Evolutionary conservation across 2,113 vertebrate genomes (phyloP), one percentile per base, ranked within the genome.

Genomic region (Epinephelus cyanopodus): DNA sequence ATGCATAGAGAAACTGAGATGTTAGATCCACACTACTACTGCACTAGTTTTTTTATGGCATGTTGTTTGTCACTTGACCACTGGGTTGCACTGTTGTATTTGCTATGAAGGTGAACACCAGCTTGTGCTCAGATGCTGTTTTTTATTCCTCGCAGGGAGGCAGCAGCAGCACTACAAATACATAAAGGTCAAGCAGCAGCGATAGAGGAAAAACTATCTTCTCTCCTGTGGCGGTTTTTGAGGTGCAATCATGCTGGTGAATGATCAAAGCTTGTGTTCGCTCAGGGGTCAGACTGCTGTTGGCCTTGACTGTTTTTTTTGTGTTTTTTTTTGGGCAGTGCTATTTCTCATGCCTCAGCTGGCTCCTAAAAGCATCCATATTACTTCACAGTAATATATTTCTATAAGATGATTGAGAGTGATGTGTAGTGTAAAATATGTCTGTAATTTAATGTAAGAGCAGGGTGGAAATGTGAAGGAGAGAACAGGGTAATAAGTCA

Each of bases 81-180:
- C 90, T 89, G 69, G 92, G 86, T 12, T 18, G 82, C 92, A 84
- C 88, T 93, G 91, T 94, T 94, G 93, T 57, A 82, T 56, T 86
- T 74, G 2, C 54, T 62, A 74, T 80, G 57, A 12, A 0, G 11
- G 19, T 13, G 21, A 39, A 25, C 64, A 14, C 2, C 27, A 63
- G 64, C 67, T 64, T 47, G 64, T 13, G 63, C 1, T 33, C 52
- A 58, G 62, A 69, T 42, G 45, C 56, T 79, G 2, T 84, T 78
- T 82, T 78, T 79, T 21, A 85, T 92, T 84, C 65, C 71, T 88
- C 53, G 14, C 85, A 82, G 70, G 74, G 84, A 86, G 84, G 84
- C 87, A 88, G 93, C 73, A 88, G 77, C 87, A 88, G 67, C 71
- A 65, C 63, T 75, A 73, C 29, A 4, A 83, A 84, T 45, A 52